A percentile compares a stretch with the other conserved stretches of the same genome.
phyloP scores from a whole-genome alignment of 1,140 invertebrate genomes.

The Heliconius nattereri region DNA sequence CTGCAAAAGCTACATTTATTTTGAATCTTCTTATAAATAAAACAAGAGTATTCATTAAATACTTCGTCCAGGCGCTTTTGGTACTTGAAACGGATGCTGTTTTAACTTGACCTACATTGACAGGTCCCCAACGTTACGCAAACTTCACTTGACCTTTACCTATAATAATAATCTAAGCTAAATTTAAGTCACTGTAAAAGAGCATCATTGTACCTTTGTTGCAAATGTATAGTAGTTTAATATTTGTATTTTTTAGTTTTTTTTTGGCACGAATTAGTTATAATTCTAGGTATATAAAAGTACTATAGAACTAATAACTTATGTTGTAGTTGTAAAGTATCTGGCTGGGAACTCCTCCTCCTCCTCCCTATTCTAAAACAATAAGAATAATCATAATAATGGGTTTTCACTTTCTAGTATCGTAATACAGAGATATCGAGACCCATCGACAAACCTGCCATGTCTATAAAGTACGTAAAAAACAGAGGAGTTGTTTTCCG shows the following conservation, averaged over 20 bases:
- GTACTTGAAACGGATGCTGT: constrained; percentile 34
- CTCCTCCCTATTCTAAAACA: too few relatives aligned
- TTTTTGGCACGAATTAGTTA: too few relatives aligned
- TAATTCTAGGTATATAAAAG: too few relatives aligned
- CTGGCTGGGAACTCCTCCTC: too few relatives aligned
- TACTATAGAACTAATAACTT: too few relatives aligned
- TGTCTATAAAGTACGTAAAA: too few relatives aligned
- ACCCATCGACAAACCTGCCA: too few relatives aligned
- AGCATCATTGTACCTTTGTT: not conserved
- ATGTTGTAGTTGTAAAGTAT: too few relatives aligned
- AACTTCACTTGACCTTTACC: constrained; percentile 32
- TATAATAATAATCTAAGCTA: constrained; percentile 15
- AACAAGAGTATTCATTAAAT: constrained; percentile 34
- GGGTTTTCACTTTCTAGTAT: too few relatives aligned
- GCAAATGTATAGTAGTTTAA: not conserved
- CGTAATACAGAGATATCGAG: too few relatives aligned
- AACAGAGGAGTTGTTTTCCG: too few relatives aligned
- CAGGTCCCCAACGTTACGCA: constrained; percentile 27
- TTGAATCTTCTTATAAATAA: constrained; percentile 21
- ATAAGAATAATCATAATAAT: too few relatives aligned
- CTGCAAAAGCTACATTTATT: constrained; percentile 19
- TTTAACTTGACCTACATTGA: constrained; percentile 40
- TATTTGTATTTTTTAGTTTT: not conserved
- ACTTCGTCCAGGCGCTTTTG: constrained; percentile 32
- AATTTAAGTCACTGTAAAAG: not conserved